A percentile compares a stretch with the other conserved stretches of the same genome.
These are phyloP conservation scores for Furcifer pardalis DNA, from an alignment of 2,797 vertebrate genomes.

Conservation along the genomic window DNA sequence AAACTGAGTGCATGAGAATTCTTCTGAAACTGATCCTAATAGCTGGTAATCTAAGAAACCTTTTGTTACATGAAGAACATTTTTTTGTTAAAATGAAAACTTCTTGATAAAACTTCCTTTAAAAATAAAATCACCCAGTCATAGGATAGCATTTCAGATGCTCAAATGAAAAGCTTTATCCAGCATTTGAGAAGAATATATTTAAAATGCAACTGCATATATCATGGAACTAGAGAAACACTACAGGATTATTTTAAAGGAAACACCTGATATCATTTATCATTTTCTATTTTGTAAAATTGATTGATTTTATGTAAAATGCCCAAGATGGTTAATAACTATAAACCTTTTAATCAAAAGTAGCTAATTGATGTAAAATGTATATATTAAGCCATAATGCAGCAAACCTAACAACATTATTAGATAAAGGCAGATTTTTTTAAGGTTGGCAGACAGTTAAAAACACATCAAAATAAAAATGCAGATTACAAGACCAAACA, in stretches of 20 bases:
- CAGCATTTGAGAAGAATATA: not conserved
- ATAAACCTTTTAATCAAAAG: not conserved
- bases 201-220: not conserved
- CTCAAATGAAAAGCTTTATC: not conserved
- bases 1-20: constrained; percentile 50
- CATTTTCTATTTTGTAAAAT: not conserved
- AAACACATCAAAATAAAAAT: not conserved
- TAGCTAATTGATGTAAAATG: not conserved
- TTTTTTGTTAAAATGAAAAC: constrained; percentile 7
- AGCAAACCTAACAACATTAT: not conserved
- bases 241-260: too few species aligned
- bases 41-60: not conserved
- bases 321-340: not conserved
- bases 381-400: not conserved
- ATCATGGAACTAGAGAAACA: not conserved
- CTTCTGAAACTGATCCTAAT: constrained; percentile 39
- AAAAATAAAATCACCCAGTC: not conserved
- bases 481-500: not conserved
- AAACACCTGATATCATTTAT: too few species aligned
- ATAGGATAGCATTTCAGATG: not conserved
- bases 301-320: not conserved
- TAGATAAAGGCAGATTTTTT: not conserved
- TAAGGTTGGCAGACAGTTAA: not conserved
- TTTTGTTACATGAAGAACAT: not conserved
- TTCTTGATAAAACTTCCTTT: not conserved